Base-by-base conservation (phyloP, 30 jellyfish, hydroid and myxozoan genomes). In the Morbakka virulenta region DNA sequence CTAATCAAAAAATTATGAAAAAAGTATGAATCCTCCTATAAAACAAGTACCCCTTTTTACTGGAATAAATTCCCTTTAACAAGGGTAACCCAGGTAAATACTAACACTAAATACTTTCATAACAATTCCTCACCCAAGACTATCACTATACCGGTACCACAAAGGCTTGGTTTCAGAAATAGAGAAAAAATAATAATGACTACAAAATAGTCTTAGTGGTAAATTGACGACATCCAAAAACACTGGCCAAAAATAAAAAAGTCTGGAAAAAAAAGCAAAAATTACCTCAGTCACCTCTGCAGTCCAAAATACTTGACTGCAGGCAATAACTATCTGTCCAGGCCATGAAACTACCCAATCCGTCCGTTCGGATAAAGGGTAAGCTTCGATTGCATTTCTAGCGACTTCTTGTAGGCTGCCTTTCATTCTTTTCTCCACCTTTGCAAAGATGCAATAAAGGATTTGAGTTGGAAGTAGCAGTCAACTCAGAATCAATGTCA, bases 301-400 rank as follows among this genome's bases (percentile, higher is more conserved):
- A 2, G 87, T 76, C 87, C 87, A 76, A 23, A 61, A 36, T 0
- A 62, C 48, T 1, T 78, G 79, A 25, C 87, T 53, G 67, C 80
- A 62, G 3, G 87, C 87, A 22, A 76, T 69, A 17, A 76, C 87
- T 17, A 76, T 76, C 69, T 77, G 89, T 1, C 89, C 89, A 0
- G 89, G 89, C 89, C 89, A 77, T 2, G 89, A 77, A 48, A 35
- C 81, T 33, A 77, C 89, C 89, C 89, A 77, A 2, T 41, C 77
- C n/a, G 79, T 50, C 53, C 89, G 30, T 28, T 27, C 22, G 26
- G 89, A 23, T 4, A 4, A 36, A 35, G 89, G 6, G 48, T 77
- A 77, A 20, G 81, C 90, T 29, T 26, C 67, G 32, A 76, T 66
- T 6, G 90, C 90, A 13, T 79, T 77, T 9, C 12, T 32, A 17